These are phyloP conservation scores for Zonotrichia albicollis DNA, from an alignment of 2,797 vertebrate genomes.

Conservation along the genomic window DNA sequence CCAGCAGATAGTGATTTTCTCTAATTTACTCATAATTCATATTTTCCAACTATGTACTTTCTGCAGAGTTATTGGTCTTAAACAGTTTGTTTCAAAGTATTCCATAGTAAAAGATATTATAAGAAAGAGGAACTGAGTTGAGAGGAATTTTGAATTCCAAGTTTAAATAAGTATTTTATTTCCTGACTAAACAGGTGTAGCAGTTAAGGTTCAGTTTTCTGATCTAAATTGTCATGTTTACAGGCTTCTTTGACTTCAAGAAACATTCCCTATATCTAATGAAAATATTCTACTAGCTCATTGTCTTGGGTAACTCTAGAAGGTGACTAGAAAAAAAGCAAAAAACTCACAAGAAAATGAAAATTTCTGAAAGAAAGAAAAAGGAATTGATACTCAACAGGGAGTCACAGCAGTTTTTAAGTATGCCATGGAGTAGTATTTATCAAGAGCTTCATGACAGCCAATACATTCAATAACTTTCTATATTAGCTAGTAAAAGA, in stretches of 20 bases:
- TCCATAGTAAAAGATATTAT: background rate
- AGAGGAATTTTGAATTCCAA: background rate
- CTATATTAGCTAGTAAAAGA: background rate
- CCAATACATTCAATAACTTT: background rate
- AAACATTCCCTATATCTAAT: background rate
- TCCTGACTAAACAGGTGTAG: background rate
- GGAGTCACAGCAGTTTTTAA: background rate
- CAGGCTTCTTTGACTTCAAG: background rate
- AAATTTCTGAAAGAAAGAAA: background rate
- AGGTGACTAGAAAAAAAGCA: background rate
- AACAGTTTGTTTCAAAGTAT: background rate
- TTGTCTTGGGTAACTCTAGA: background rate
- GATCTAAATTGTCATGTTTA: background rate
- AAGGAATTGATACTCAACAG: background rate
- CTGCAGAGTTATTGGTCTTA: slow-evolving; percentile 8
- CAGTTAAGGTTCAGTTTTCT: background rate
- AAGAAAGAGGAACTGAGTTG: background rate
- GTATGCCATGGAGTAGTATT: background rate
- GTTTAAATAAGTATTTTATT: background rate
- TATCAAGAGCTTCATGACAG: background rate
- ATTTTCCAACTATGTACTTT: slow-evolving; percentile 1
- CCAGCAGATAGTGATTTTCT: slow-evolving; percentile 47
- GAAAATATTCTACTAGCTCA: background rate
- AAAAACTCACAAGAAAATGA: background rate
- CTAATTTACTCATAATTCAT: slow-evolving; percentile 47